Evolutionary conservation across 2,888 invertebrate genomes (phyloP).

Genomic region (Hofmannophila pseudospretella): DNA sequence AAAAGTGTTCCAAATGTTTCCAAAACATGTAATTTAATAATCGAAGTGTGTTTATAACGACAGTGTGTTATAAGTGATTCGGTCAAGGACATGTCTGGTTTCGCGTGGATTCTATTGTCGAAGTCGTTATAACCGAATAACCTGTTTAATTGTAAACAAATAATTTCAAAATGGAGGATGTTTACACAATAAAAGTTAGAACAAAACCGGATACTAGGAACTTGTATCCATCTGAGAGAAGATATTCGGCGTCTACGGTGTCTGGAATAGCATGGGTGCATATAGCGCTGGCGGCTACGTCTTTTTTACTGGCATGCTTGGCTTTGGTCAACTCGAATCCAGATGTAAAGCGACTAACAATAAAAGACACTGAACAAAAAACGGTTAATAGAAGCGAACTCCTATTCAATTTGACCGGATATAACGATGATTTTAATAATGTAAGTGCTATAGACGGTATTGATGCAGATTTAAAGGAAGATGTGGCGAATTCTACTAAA

Average conservation of each 20-base stretch:
- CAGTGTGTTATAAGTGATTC: constrained; percentile 1
- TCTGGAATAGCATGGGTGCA: constrained; percentile 81
- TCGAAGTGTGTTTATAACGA: not conserved
- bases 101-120: not conserved
- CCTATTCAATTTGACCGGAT: constrained; percentile 10
- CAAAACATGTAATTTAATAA: not conserved
- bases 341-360: constrained; percentile 13
- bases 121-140: constrained; percentile 4
- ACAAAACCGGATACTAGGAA: constrained; percentile 78
- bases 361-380: constrained; percentile 18
- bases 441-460: constrained; percentile 6
- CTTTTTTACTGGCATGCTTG: constrained; percentile 75
- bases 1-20: constrained; percentile 4
- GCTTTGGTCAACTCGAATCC: constrained; percentile 58
- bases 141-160: not conserved
- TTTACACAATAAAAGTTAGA: constrained; percentile 82
- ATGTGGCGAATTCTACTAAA: constrained; percentile 6
- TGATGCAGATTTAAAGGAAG: constrained; percentile 8
- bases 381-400: constrained; percentile 16
- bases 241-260: constrained; percentile 82
- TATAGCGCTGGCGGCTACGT: constrained; percentile 77
- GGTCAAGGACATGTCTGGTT: constrained; percentile 11
- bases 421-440: not conserved
- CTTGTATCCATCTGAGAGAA: constrained; percentile 81
- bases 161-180: constrained; percentile 75